Evolutionary conservation across 1,140 invertebrate species (phyloP).

Genomic region (Drosophila orena): DNA sequence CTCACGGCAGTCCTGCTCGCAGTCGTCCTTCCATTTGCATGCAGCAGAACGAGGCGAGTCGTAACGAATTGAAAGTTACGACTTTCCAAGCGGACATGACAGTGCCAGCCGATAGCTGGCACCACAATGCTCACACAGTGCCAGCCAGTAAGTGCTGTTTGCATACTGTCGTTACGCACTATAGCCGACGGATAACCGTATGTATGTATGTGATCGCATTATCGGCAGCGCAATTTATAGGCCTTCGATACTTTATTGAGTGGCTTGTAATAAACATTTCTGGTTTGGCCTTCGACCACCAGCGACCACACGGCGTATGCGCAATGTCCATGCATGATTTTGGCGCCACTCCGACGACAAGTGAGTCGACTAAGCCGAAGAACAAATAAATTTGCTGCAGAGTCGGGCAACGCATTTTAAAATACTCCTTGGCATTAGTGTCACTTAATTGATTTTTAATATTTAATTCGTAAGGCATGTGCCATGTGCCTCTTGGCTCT

Average conservation of each 20-base stretch:
- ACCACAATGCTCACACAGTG: neutral
- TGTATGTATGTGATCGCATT: conserved; percentile 45
- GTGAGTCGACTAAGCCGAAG: conserved; percentile 1
- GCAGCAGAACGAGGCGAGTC: conserved; percentile 24
- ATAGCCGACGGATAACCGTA: conserved; percentile 11
- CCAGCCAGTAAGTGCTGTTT: conserved; percentile 1
- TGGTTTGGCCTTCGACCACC: conserved; percentile 9
- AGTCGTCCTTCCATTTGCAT: conserved; percentile 40
- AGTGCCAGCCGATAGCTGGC: conserved; percentile 15
- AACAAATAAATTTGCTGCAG: conserved; percentile 3
- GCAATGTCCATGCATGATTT: conserved; percentile 61
- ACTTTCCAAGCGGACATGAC: conserved; percentile 15
- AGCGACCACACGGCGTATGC: conserved; percentile 43
- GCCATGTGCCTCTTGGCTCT: conserved; percentile 22
- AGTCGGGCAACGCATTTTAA: conserved; percentile 11
- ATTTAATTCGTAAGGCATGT: conserved; percentile 33
- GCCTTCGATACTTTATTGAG: conserved; percentile 70
- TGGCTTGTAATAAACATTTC: conserved; percentile 61
- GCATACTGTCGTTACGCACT: conserved; percentile 33
- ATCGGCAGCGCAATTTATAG: conserved; percentile 44
- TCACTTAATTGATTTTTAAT: conserved; percentile 63
- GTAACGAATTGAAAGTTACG: conserved; percentile 36
- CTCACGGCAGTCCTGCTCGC: conserved; percentile 42
- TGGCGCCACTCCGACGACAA: conserved; percentile 53
- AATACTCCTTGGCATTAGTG: conserved; percentile 4